Evolutionary conservation across 2,113 vertebrate species (phyloP).

Genomic region (Xiphophorus couchianus): DNA sequence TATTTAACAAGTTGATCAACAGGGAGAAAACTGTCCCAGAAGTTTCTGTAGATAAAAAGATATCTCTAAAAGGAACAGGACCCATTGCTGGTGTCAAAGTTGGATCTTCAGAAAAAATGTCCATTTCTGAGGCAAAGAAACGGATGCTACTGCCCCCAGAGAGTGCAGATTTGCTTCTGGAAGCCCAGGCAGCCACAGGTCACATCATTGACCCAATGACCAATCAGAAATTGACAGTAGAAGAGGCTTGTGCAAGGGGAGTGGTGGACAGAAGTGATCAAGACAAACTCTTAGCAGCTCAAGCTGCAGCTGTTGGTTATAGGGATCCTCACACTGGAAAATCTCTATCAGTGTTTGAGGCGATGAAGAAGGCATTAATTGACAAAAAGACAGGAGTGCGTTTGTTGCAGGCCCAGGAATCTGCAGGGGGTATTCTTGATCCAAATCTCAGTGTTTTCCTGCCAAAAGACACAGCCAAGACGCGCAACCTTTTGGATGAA

Average conservation of each 20-base stretch:
- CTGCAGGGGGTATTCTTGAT: constrained; percentile 89
- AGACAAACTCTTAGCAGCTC: constrained; percentile 84
- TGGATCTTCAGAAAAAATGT: constrained; percentile 44
- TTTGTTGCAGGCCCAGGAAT: constrained; percentile 89
- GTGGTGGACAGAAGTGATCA: constrained; percentile 84
- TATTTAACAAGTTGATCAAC: constrained; percentile 82
- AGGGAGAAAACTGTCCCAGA: constrained; percentile 86
- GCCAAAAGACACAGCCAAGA: constrained; percentile 86
- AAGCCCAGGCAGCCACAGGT: constrained; percentile 91
- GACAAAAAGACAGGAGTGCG: constrained; percentile 86
- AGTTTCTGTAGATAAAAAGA: constrained; percentile 82
- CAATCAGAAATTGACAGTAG: constrained; percentile 85
- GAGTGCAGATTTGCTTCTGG: constrained; percentile 55
- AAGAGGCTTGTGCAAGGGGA: constrained; percentile 84
- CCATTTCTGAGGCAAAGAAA: constrained; percentile 56
- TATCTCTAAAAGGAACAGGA: constrained; percentile 79
- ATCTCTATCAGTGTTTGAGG: constrained; percentile 75
- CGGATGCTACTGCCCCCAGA: constrained; percentile 26
- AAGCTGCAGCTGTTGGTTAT: constrained; percentile 88
- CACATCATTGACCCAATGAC: constrained; percentile 86
- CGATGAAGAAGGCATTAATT: constrained; percentile 88
- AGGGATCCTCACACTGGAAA: constrained; percentile 84
- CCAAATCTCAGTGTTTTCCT: constrained; percentile 89
- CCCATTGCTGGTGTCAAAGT: constrained; percentile 73
- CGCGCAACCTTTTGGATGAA: constrained; percentile 86